Evolutionary conservation across 2,888 invertebrate species (phyloP), one percentile per base, ranked within the genome.

Genomic region (Tineola bisselliella): DNA sequence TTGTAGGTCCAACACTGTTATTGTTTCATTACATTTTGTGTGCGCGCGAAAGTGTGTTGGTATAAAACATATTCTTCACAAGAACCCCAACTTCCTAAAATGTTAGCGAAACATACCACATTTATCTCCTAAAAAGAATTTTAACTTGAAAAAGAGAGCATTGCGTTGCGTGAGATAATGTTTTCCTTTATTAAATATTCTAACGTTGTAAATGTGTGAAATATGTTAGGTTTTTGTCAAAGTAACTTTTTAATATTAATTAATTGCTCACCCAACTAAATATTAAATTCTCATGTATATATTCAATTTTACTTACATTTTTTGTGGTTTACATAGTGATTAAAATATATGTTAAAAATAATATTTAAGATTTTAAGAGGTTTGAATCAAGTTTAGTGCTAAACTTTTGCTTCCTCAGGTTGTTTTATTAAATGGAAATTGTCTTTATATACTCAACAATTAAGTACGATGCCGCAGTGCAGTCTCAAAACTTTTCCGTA

Each of bases 61-160:
- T 13, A n/a, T 48, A 48, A 48, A 48, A 48, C 48, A 48, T 48
- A 5, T 38, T 15, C 48, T 48, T 38, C 48, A 17, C 48, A 48
- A 48, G 48, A 48, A 17, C 13, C 15, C 48, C 17, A 48, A 48
- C 48, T 48, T 48, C 43, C 43, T 48, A 17, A 48, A 48, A 15
- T 48, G 15, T 48, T 48, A 48, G 48, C 48, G 48, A 48, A 48
- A 48, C 48, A 48, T 48, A 48, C 48, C 48, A 48, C 48, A 48
- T 48, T 48, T 48, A 48, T 48, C 48, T 48, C 15, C 48, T 5
- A 48, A 48, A 13, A 48, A 17, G 13, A 48, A 48, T 48, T 48
- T 48, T 17, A 15, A 48, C 48, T 48, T 48, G 48, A 48, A 48
- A 48, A 48, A 48, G 48, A 13, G 13, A 43, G 8, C 43, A 43